Evolutionary conservation across 92 coral and sea anemone genomes (phyloP).

Genomic region (Hydrozoanthus gracilis): DNA sequence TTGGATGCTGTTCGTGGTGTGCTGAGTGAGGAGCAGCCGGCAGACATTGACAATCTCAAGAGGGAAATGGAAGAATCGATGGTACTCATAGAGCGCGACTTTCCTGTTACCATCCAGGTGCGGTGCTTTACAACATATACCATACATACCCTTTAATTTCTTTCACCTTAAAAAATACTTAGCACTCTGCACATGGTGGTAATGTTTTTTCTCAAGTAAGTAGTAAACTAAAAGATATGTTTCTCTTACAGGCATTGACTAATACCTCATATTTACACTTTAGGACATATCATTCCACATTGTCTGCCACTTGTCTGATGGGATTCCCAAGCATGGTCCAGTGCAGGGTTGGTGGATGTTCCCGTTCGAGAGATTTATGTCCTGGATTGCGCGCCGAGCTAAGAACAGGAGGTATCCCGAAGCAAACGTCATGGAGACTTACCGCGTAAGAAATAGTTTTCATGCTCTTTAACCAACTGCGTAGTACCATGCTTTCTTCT

Average conservation of each 20-base stretch:
- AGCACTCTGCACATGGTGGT: background rate
- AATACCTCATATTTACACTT: background rate
- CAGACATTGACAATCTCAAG: background rate
- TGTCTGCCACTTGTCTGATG: background rate
- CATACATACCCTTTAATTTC: background rate
- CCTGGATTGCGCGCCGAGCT: background rate
- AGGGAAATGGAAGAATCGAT: conserved; percentile 1
- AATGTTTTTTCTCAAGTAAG: background rate
- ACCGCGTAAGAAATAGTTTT: background rate
- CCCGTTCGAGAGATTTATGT: background rate
- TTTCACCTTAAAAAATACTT: no score
- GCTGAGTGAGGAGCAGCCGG: conserved; percentile 8
- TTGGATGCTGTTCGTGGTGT: conserved; percentile 8
- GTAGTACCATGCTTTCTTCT: background rate
- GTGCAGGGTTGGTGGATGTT: conserved; percentile 15
- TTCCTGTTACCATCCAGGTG: conserved; percentile 11
- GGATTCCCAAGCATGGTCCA: background rate
- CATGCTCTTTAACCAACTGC: background rate
- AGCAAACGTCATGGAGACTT: conserved; percentile 12
- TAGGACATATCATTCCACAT: conserved; percentile 15
- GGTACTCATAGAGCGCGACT: background rate
- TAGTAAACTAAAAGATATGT: background rate
- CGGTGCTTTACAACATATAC: background rate
- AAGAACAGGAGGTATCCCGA: conserved; percentile 9
- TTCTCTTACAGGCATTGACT: background rate